These are phyloP conservation scores for Helarctos malayanus DNA, from an alignment of 2,797 vertebrate genomes.

Conservation along the genomic window DNA sequence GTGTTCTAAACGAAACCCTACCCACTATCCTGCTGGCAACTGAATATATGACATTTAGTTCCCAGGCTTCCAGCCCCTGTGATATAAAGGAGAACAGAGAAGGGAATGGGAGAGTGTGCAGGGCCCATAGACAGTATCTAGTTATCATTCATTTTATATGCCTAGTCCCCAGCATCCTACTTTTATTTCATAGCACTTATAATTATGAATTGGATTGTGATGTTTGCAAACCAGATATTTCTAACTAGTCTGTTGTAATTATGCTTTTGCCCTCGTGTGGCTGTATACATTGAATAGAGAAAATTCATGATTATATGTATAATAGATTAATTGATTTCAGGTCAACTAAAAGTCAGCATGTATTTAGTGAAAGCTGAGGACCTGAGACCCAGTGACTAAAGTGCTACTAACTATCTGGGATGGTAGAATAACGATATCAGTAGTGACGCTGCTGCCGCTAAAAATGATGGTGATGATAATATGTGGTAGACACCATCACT, in stretches of 20 bases:
- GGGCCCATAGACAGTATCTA: background rate
- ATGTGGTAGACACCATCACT: background rate
- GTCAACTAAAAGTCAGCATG: conserved; percentile 5
- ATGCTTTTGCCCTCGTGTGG: background rate
- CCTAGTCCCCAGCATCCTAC: background rate
- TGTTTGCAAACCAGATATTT: background rate
- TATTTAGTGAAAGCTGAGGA: conserved; percentile 38
- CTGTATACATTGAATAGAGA: conserved; percentile 20
- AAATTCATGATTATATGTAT: conserved; percentile 11
- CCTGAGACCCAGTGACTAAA: background rate
- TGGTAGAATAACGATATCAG: background rate
- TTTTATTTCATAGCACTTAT: background rate
- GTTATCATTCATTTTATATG: background rate
- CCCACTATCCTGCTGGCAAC: background rate
- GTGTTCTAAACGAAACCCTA: background rate
- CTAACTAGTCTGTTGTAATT: conserved; percentile 12
- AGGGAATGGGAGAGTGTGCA: background rate
- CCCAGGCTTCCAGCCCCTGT: background rate
- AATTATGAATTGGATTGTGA: background rate
- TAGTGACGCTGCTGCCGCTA: background rate
- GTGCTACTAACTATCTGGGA: background rate
- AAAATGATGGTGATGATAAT: background rate
- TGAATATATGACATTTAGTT: background rate
- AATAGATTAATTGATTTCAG: conserved; percentile 20
- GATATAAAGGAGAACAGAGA: background rate